Base-by-base conservation (phyloP, 2,113 vertebrate genomes). In the Nibea coibor region DNA sequence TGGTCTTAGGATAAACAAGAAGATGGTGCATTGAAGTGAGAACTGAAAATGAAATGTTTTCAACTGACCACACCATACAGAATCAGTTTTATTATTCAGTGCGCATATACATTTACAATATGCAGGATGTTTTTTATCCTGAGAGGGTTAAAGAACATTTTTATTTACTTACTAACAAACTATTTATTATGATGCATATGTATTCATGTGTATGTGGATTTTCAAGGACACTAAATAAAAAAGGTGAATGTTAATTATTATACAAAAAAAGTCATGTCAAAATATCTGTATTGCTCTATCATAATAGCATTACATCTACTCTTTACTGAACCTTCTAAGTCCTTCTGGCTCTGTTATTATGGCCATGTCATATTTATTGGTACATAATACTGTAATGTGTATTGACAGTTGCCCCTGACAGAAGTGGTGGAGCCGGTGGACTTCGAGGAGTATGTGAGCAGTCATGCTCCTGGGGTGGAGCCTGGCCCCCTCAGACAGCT, bases 351-450 rank as follows among this genome's bases (percentile, higher is more conserved):
- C 11, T 14, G 43, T 4, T 22, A 75, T 84, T 35, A 56, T 26
- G 35, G 14, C 22, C 5, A 8, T 26, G 43, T 72, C 26, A 39
- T 64, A 59, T 42, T 80, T 28, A 19, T 53, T 67, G 24, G 14
- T 72, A 42, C 42, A 20, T 85, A 69, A 79, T 70, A 28, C 1
- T 86, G 20, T 66, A 28, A 72, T 84, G 50, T 56, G 82, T 45
- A 69, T 81, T 80, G 58, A 68, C 91, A 98, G 97, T 92, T 98
- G 67, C 97, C 97, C 0, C 89, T 98, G 80, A 95, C 96, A 0
- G 97, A 98, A 82, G 96, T 97, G 75, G 94, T 97, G 1, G 97
- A 97, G 76, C 97, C 97, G 0, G 84, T 98, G 79, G 97, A 98
- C 84, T 97, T 96, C 20, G 97, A 98, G 89, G 96, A 97, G 1